phyloP scores from a whole-genome alignment of 2,113 vertebrate genomes.

The Spermophilus dauricus region DNA sequence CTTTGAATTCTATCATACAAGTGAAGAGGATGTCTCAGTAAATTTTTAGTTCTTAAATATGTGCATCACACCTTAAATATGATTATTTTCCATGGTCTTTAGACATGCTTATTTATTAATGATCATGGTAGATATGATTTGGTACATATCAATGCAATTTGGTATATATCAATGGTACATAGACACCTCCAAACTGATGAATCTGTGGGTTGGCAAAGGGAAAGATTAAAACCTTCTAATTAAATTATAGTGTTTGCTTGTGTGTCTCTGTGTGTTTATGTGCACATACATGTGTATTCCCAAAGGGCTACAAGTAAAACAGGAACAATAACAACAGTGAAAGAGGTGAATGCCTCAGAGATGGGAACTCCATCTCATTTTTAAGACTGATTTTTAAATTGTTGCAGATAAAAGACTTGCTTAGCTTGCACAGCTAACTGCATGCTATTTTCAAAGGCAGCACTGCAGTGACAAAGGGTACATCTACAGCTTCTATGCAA shows the following conservation, averaged over 20 bases:
- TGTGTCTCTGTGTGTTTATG: background rate
- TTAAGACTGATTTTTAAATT: slow-evolving; percentile 31
- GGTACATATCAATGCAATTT: slow-evolving; percentile 13
- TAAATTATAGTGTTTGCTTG: background rate
- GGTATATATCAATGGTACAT: background rate
- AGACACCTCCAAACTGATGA: background rate
- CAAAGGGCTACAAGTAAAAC: background rate
- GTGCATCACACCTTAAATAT: background rate
- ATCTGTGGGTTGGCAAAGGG: background rate
- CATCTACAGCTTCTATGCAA: background rate
- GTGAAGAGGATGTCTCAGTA: background rate
- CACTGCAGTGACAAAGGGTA: background rate
- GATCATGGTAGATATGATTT: background rate
- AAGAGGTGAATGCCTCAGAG: background rate
- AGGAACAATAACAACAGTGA: background rate
- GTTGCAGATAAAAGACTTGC: background rate
- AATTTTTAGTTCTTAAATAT: slow-evolving; percentile 33
- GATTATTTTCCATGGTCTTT: slow-evolving; percentile 3
- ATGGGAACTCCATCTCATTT: background rate
- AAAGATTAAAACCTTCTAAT: background rate
- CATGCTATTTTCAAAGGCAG: background rate
- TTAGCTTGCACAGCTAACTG: background rate
- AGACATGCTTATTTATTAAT: background rate
- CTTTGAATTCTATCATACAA: background rate
- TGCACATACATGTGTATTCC: accelerated